These are phyloP conservation scores for Melipona beecheii DNA, from an alignment of 2,888 invertebrate species.

Conservation along the genomic window DNA sequence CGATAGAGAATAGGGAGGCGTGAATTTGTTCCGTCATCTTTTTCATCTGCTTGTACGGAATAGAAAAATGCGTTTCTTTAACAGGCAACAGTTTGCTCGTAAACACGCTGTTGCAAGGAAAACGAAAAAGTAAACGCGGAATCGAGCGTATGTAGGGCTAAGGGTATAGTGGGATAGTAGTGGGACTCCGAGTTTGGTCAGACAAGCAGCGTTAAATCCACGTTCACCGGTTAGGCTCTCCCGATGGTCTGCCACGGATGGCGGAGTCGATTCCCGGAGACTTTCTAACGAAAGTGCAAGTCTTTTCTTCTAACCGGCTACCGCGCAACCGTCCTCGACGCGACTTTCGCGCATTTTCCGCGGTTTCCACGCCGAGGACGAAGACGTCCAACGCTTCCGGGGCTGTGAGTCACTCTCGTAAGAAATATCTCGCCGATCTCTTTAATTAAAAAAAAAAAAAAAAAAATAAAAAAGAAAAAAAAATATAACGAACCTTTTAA, in stretches of 20 bases:
- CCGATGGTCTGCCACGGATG: slow-evolving; percentile 73
- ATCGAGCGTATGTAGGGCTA: slow-evolving; percentile 55
- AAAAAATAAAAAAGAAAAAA: background rate
- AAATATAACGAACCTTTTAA: slow-evolving; percentile 27
- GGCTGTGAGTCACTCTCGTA: slow-evolving; percentile 48
- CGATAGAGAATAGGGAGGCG: slow-evolving; percentile 37
- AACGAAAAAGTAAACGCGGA: slow-evolving; percentile 32
- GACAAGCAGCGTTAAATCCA: slow-evolving; percentile 61
- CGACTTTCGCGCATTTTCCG: slow-evolving; percentile 79
- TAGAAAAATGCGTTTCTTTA: background rate
- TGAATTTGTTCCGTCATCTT: background rate
- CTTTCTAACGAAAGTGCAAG: slow-evolving; percentile 84
- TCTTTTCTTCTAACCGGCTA: slow-evolving; percentile 77
- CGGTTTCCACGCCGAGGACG: slow-evolving; percentile 73
- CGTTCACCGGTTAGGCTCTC: slow-evolving; percentile 55
- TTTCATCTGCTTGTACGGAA: background rate
- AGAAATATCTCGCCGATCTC: background rate
- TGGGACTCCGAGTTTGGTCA: slow-evolving; percentile 69
- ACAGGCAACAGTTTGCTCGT: background rate
- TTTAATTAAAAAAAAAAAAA: background rate
- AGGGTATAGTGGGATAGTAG: slow-evolving; percentile 63
- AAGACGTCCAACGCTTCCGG: slow-evolving; percentile 69
- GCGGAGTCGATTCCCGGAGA: slow-evolving; percentile 78
- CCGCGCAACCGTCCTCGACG: slow-evolving; percentile 73
- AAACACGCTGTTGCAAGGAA: background rate